Evolutionary conservation across 2,113 vertebrate species (phyloP), one percentile per base, ranked within the genome.

Genomic region (Ptyas mucosa): DNA sequence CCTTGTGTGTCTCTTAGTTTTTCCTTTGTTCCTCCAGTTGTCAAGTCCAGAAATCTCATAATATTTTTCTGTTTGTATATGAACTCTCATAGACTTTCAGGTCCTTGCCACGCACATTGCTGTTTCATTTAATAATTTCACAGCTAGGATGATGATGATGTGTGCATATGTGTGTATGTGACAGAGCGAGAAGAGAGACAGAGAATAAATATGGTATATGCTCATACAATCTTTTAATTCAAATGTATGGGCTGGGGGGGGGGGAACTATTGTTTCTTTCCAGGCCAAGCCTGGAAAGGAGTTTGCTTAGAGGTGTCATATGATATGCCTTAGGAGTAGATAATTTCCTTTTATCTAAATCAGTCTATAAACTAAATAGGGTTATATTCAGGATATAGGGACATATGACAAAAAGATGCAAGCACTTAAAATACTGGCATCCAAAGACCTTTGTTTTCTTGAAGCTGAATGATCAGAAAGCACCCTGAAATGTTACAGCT

Each of bases 371-470:
- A 87, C 86, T 53, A 88, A 88, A 49, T 8, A 26, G 15, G 52
- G 26, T 75, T 54, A 91, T 46, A 92, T 51, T 90, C 1, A 24
- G 0, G 7, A 10, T 20, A 85, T 24, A 12, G 5, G 18, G 85
- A 58, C n/a, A 34, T 54, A 8, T 55, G 87, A 15, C 0, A 11
- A 87, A 57, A 85, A 87, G 49, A 53, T 87, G 21, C 26, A 58
- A 51, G 20, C n/a, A 11, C 58, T 43, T 86, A 53, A 69, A 34
- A 69, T 53, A 39, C 85, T 69, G 54, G 18, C 34, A 85, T 43
- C 53, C 14, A 64, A 26, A 91, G 43, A 58, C 18, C 24, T 15
- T 95, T 87, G 92, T 92, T 92, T 91, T 94, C 29, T 87, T 58
- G 23, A 29, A n/a, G 57, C 46, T 46, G 11, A 53, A 85, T 0